Evolutionary conservation across 2,797 vertebrate genomes (phyloP).

Genomic region (Tamandua tetradactyla): DNA sequence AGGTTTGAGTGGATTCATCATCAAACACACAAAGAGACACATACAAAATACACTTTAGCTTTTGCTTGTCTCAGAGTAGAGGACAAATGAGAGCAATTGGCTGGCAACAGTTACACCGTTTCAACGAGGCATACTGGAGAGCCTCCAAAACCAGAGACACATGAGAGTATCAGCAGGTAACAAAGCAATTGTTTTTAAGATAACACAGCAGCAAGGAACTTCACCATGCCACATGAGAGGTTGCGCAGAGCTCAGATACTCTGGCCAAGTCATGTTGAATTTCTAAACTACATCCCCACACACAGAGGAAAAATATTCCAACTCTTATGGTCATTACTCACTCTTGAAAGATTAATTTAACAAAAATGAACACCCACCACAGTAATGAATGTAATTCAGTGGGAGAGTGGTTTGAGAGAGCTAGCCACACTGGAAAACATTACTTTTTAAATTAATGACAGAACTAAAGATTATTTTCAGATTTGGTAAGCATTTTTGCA

Average conservation of each 20-base stretch:
- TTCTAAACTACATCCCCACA: neutral
- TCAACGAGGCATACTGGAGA: neutral
- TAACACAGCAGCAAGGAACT: neutral
- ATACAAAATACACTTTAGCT: neutral
- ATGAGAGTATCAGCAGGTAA: neutral
- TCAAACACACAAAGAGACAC: neutral
- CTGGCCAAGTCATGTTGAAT: neutral
- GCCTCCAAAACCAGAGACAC: neutral
- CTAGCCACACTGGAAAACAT: slow-evolving; percentile 77
- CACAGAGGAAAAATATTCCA: slow-evolving; percentile 23
- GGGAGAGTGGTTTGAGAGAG: slow-evolving; percentile 68
- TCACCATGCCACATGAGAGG: rapidly evolving
- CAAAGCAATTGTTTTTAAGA: neutral
- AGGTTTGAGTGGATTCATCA: neutral
- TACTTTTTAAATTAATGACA: slow-evolving; percentile 82
- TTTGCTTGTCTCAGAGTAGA: neutral
- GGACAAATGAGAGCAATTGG: neutral
- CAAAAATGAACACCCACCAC: slow-evolving; percentile 77
- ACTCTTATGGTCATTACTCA: slow-evolving; percentile 68
- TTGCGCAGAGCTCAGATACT: neutral
- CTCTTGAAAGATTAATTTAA: slow-evolving; percentile 75
- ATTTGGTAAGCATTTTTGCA: slow-evolving; percentile 78
- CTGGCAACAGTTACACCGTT: neutral
- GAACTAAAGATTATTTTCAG: slow-evolving; percentile 79
- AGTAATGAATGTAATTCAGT: slow-evolving; percentile 73